Base-by-base conservation (phyloP, 2,888 invertebrate genomes). In the Panorpa germanica region DNA sequence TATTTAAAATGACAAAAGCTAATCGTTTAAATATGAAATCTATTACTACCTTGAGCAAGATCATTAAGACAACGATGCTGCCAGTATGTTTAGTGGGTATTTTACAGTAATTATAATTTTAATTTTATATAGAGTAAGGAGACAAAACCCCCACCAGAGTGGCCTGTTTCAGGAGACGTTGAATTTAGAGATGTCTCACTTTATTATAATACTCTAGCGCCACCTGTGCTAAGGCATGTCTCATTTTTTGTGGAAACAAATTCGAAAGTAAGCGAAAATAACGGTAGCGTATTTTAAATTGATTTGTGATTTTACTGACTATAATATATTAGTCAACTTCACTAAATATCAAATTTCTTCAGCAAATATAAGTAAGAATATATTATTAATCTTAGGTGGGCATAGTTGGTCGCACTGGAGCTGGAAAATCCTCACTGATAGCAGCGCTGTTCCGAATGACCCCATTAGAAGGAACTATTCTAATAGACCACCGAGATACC, bases 391-490 rank as follows among this genome's bases (percentile, higher is more conserved):
- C 53, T 28, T 50, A 82, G 74, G 62, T 83, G 25, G 85, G 85
- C 26, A 76, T 85, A 35, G 82, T 83, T 2, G 86, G 88, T 1
- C 65, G 86, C 30, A 88, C 86, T 0, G 88, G 88, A 2, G 85
- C 86, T 8, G 86, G 86, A 11, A 85, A 85, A 49, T 80, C 80
- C 0, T 81, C 82, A 0, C 54, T 83, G 13, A 76, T 83, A 39
- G 68, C 81, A 5, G 80, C 86, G 2, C 55, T 93, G 13, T 91
- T 91, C 53, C 66, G 85, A 4, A 50, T 91, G 39, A 71, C 81
- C 0, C 74, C 76, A 27, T 68, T 78, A 14, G 72, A 74, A 30
- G 91, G 90, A 2, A 49, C 57, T 13, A 69, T 91, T 19, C 49
- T 57, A 34, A 78, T 91, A 32, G 91, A 91, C 46, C 70, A 64